Base-by-base conservation (phyloP, 2,113 vertebrate genomes). In the Mobula hypostoma region DNA sequence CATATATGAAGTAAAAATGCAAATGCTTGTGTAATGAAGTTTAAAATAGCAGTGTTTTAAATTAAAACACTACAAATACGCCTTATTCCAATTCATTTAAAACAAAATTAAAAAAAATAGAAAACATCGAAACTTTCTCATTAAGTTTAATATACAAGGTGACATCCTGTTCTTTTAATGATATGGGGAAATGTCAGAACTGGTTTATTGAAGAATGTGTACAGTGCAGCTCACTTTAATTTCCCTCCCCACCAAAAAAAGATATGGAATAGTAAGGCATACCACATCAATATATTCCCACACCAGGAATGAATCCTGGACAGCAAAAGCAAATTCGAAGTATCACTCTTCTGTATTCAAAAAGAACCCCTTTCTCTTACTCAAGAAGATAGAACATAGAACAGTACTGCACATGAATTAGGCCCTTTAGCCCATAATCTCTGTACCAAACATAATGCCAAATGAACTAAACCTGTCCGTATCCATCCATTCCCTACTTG, bases 1-100 rank as follows among this genome's bases (percentile, higher is more conserved):
- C 90, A 17, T 7, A 2, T 0, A 94, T 82, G 76, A 95, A 83
- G 9, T 58, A 93, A 40, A 72, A 93, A 93, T 93, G 91, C 91
- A 93, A 93, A 93, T 93, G 68, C 36, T 29, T 93, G 91, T 93
- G 91, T 93, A 93, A 93, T 93, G 91, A 93, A 93, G 91, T 76
- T 93, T 93, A 93, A 93, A 93, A 93, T 93, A 93, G 91, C 91
- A 29, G 68, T 19, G 24, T 93, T 93, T 93, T 93, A 93, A 93
- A 93, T 93, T 93, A 93, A 76, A 93, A 93, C 70, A 74, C 74
- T 74, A 76, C 91, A 74, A 74, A 76, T 70, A 93, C 91, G 27
- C 74, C 40, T 93, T 40, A 74, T 93, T 74, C 70, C 70, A 74
- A 74, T 93, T 93, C 91, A 93, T 40, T 93, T 48, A 76, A 40